A percentile compares a stretch with the other conserved stretches of the same genome.
Conservation (phyloP, 2,797 vertebrate species). For the Mus spretus region DNA sequence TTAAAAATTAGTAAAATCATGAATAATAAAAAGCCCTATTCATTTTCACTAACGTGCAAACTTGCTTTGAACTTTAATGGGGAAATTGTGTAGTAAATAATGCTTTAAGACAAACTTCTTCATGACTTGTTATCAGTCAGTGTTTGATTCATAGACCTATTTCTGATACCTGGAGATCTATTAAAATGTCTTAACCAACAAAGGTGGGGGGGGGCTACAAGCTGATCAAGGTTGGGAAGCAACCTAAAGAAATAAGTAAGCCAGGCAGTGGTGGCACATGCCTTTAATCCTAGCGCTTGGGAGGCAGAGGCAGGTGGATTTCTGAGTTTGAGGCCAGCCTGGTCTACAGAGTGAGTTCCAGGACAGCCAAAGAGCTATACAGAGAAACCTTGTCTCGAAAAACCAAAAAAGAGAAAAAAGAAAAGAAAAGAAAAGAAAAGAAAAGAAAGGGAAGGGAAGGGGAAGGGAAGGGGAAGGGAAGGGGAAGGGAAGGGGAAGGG, state of each 20-base stretch:
- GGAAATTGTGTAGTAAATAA: not conserved
- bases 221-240: not conserved
- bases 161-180: not conserved
- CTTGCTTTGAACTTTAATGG: not conserved
- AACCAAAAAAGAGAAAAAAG: no score
- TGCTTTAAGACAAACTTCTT: not conserved
- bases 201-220: not conserved
- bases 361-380: no score
- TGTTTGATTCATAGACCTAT: not conserved
- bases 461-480: no score
- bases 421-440: no score
- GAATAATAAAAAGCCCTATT: not conserved
- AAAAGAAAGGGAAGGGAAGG: no score
- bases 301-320: no score
- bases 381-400: no score
- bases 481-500: no score
- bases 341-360: no score
- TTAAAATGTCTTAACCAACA: not conserved
- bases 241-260: not conserved
- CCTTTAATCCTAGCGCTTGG: no score
- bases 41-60: not conserved
- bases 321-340: no score
- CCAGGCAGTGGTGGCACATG: no score
- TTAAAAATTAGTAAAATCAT: not conserved
- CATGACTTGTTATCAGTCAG: not conserved